Evolutionary conservation across 2,797 vertebrate species (phyloP).

Genomic region (Aldrovandia affinis): DNA sequence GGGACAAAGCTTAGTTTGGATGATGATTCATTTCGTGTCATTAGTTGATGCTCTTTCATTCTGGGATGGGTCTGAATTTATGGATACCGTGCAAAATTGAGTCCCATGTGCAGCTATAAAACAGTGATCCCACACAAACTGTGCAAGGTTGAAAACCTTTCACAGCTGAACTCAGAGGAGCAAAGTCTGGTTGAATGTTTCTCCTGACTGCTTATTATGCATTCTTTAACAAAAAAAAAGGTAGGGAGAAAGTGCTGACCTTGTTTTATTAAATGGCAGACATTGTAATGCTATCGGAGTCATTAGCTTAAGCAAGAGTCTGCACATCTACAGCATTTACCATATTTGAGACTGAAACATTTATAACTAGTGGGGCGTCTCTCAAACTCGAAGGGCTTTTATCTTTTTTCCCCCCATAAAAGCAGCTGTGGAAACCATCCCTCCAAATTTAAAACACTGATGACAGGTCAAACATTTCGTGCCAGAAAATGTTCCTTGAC

Average conservation of each 20-base stretch:
- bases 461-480: not conserved
- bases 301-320: conserved; percentile 59
- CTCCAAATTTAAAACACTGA: not conserved
- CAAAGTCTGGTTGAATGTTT: not conserved
- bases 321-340: conserved; percentile 65
- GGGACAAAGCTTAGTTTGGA: not conserved
- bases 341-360: conserved; percentile 73
- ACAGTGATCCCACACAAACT: not conserved
- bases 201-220: conserved; percentile 47
- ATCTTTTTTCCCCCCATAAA: conserved; percentile 61
- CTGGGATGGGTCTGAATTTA: not conserved
- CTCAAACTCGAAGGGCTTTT: conserved; percentile 63
- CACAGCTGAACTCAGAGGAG: not conserved
- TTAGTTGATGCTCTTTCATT: not conserved
- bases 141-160: not conserved
- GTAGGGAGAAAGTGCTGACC: conserved; percentile 59
- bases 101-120: conserved; percentile 28
- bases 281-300: conserved; percentile 63
- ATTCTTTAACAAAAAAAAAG: conserved; percentile 48
- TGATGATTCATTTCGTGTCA: not conserved
- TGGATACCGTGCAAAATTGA: conserved; percentile 39
- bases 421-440: not conserved
- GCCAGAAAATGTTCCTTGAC: not conserved
- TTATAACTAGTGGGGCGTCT: conserved; percentile 69
- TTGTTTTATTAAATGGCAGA: conserved; percentile 68